phyloP scores from a whole-genome alignment of 2,113 vertebrate genomes.

The Neofelis nebulosa region DNA sequence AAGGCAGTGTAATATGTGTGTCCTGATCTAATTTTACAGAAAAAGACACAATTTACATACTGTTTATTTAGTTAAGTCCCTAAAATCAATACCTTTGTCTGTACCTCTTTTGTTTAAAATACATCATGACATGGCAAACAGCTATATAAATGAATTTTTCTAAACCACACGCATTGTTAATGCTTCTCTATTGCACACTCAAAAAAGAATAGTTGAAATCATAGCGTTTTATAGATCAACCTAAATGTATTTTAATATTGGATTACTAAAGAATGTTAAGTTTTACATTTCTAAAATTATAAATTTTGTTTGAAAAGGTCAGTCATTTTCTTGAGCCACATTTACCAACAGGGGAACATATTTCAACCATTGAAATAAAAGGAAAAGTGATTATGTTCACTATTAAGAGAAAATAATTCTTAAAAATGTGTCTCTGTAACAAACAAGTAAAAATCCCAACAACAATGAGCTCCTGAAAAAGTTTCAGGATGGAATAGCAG shows the following conservation, averaged over 20 bases:
- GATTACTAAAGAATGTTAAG: constrained; percentile 92
- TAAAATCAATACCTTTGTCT: constrained; percentile 99
- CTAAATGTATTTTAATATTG: constrained; percentile 91
- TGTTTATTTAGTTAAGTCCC: constrained; percentile 98
- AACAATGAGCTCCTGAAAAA: constrained; percentile 2
- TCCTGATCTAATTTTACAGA: constrained; percentile 98
- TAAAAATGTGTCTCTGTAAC: constrained; percentile 69
- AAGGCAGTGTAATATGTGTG: constrained; percentile 96
- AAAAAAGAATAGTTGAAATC: constrained; percentile 89
- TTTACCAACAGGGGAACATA: constrained; percentile 84
- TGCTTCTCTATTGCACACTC: constrained; percentile 95
- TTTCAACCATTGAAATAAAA: constrained; percentile 84
- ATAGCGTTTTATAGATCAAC: constrained; percentile 88
- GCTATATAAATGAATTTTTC: constrained; percentile 95
- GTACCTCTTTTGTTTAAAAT: constrained; percentile 98
- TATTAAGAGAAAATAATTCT: constrained; percentile 79
- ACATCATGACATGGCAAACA: constrained; percentile 97
- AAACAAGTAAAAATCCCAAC: constrained; percentile 54
- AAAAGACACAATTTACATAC: constrained; percentile 99
- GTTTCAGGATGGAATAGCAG: constrained; percentile 48
- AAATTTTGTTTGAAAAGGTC: constrained; percentile 98
- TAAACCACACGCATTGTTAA: constrained; percentile 96
- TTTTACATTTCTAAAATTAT: constrained; percentile 94
- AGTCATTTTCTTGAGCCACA: constrained; percentile 87
- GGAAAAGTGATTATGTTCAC: constrained; percentile 81